Percentiles rank a stretch among this genome's conserved stretches.
phyloP scores from a whole-genome alignment of 2,888 invertebrate genomes.

The Cantharis flavilabris region DNA sequence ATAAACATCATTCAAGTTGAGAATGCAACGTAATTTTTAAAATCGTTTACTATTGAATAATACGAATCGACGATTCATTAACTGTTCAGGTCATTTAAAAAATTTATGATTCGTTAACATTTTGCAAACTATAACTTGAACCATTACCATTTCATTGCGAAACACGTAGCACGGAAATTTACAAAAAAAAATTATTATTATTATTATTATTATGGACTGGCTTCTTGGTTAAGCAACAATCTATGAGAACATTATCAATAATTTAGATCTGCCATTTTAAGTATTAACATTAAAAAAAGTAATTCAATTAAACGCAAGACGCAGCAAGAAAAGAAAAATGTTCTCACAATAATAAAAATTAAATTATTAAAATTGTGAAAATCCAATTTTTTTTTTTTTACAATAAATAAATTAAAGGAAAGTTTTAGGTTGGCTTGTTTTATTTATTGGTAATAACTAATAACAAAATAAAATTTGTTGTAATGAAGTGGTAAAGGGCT shows the following conservation, averaged over 20 bases:
- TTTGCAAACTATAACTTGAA: not conserved
- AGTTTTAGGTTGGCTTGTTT: no score
- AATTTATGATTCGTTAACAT: not conserved
- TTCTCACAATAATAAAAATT: not conserved
- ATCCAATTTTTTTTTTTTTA: no score
- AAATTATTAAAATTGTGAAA: not conserved
- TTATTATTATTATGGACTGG: not conserved
- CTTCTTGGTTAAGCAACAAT: not conserved
- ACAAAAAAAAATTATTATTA: not conserved
- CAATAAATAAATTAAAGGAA: no score
- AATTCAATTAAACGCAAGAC: not conserved
- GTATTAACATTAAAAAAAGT: not conserved
- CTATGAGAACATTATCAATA: not conserved
- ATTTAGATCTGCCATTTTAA: not conserved
- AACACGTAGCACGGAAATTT: not conserved
- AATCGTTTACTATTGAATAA: not conserved
- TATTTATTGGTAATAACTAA: no score
- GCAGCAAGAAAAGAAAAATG: not conserved
- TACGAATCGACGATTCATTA: not conserved
- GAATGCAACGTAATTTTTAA: not conserved
- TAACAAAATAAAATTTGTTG: slow-evolving; percentile 23
- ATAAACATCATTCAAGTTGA: not conserved
- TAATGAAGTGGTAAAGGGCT: slow-evolving; percentile 35
- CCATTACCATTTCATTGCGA: not conserved
- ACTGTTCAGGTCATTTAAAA: not conserved